Base-by-base conservation (phyloP, 1,140 invertebrate species). In the Idris sp. region DNA sequence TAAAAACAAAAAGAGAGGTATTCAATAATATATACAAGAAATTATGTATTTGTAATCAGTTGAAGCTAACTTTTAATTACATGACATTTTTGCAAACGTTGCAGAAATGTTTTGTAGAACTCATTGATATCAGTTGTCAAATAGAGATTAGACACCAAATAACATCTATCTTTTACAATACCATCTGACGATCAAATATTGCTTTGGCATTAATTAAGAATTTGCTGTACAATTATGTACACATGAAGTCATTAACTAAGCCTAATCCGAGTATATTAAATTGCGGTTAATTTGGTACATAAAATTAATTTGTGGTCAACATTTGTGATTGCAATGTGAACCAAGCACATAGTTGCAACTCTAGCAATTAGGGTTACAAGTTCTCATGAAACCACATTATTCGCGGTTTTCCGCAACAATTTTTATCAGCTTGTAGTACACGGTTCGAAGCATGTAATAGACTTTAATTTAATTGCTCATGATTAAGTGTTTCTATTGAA, bases 261-360 rank as follows among this genome's bases (percentile, higher is more conserved):
- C 10, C n/a, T n/a, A n/a, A 49, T 48, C 18, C n/a, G 15, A 61
- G 33, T 61, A 40, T 61, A 61, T 48, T 35, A 48, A 49, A 49
- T 61, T 49, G 56, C 22, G 43, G 56, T 61, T 49, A 61, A 49
- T 49, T 40, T 61, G 28, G 40, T 22, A 22, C 14, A 40, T 22
- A 48, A 48, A 9, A 38, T 11, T 61, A 61, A 61, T 61, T 48
- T 49, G 56, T 49, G 44, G 44, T 22, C 6, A 22, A 22, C 6
- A 22, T 22, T 22, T 22, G 19, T 22, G 19, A 22, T 22, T 22
- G 19, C 9, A 33, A 40, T 48, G 43, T 48, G 2, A 59, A 46
- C 25, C 26, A 5, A 19, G 43, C 19, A 3, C 18, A 40, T 4
- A 13, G 28, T 38, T 51, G 28, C 0, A 43, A 30, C 36, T 19